Conservation (phyloP, 2,113 vertebrate genomes). For the Vulpes lagopus region DNA sequence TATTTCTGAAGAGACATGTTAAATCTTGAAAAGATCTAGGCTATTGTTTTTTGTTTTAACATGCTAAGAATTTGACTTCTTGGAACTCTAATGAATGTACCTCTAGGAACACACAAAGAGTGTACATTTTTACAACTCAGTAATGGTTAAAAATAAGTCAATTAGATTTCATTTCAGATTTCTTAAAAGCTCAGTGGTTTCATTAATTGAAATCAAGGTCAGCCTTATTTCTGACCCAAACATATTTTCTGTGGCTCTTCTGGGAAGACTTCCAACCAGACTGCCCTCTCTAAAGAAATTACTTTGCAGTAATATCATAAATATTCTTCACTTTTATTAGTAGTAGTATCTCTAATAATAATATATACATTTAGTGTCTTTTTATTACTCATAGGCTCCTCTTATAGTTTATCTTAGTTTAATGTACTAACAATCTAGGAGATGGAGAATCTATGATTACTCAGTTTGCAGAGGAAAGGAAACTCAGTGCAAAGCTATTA, state of each 20-base stretch:
- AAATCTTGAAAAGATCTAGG: slow-evolving; percentile 2
- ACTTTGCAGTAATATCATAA: slow-evolving; percentile 62
- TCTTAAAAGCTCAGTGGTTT: slow-evolving; percentile 72
- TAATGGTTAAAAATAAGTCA: slow-evolving; percentile 68
- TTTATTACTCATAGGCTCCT: slow-evolving; percentile 34
- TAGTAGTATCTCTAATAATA: slow-evolving; percentile 27
- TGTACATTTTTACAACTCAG: neutral
- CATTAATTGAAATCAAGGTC: slow-evolving; percentile 76
- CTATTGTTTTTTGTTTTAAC: neutral
- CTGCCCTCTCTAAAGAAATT: slow-evolving; percentile 64
- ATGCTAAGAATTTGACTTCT: slow-evolving; percentile 39
- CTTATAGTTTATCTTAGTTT: slow-evolving; percentile 1
- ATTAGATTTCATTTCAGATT: slow-evolving; percentile 62
- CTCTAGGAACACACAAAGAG: neutral
- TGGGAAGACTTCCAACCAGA: slow-evolving; percentile 74
- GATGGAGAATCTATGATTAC: neutral
- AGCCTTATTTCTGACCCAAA: slow-evolving; percentile 67
- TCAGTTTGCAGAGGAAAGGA: neutral
- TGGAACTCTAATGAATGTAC: neutral
- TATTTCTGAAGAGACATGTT: slow-evolving; percentile 5
- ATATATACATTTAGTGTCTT: slow-evolving; percentile 15
- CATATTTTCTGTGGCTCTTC: slow-evolving; percentile 75
- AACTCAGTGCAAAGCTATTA: neutral
- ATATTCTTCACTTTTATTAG: slow-evolving; percentile 63
- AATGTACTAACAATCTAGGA: slow-evolving; percentile 13